Evolutionary conservation across 2,888 invertebrate species (phyloP).

Genomic region (Fragum sueziense): DNA sequence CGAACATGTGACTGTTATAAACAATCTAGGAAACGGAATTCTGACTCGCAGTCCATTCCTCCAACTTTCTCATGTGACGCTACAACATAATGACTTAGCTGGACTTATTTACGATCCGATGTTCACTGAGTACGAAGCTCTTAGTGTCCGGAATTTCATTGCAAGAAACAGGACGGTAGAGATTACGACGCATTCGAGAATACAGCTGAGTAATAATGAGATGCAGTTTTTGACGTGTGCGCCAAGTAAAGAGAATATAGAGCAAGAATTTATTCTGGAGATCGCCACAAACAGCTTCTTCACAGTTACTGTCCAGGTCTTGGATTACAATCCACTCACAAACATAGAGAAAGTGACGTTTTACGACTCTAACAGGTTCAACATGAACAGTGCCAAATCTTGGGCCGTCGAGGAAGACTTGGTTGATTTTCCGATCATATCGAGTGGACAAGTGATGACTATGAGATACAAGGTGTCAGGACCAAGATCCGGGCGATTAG

Average conservation of each 20-base stretch:
- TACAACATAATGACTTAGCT: conserved; percentile 92
- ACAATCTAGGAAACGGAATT: conserved; percentile 88
- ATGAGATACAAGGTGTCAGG: conserved; percentile 77
- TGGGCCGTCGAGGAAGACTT: conserved; percentile 87
- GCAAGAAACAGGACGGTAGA: conserved; percentile 60
- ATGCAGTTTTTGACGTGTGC: conserved; percentile 71
- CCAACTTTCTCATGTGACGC: conserved; percentile 86
- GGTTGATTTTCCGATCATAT: conserved; percentile 94
- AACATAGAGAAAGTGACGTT: conserved; percentile 77
- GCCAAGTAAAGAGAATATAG: conserved; percentile 56
- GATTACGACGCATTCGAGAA: conserved; percentile 45
- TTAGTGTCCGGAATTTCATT: conserved; percentile 77
- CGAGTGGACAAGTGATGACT: conserved; percentile 84
- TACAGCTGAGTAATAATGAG: conserved; percentile 54
- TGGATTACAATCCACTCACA: conserved; percentile 80
- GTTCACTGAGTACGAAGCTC: conserved; percentile 85
- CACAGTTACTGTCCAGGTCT: conserved; percentile 74
- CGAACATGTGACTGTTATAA: conserved; percentile 86
- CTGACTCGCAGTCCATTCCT: conserved; percentile 90
- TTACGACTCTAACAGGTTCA: conserved; percentile 62
- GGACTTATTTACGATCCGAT: conserved; percentile 97
- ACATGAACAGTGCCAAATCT: conserved; percentile 52
- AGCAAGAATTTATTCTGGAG: conserved; percentile 66
- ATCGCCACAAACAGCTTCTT: conserved; percentile 47
- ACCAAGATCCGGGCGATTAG: conserved; percentile 76